phyloP scores from a whole-genome alignment of 2,797 vertebrate species.

The Steatocranus sp. region DNA sequence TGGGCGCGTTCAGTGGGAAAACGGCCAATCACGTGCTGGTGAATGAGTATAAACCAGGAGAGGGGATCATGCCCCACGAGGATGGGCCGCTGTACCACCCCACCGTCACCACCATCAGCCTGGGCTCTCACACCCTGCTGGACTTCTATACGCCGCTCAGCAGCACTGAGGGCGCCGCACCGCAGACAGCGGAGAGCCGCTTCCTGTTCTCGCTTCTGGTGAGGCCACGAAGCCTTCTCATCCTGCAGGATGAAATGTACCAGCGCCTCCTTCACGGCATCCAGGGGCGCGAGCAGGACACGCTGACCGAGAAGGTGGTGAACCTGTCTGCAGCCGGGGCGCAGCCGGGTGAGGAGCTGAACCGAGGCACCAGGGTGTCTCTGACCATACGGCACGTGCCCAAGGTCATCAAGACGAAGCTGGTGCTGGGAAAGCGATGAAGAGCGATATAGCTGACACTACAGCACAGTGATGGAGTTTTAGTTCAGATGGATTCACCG shows the following conservation, averaged over 20 bases:
- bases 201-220: conserved; percentile 79
- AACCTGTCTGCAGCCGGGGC: conserved; percentile 66
- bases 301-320: conserved; percentile 64
- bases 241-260: conserved; percentile 83
- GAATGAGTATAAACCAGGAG: conserved; percentile 86
- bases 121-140: conserved; percentile 86
- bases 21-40: conserved; percentile 87
- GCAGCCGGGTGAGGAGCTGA: conserved; percentile 58
- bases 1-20: conserved; percentile 81
- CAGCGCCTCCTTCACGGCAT: conserved; percentile 82
- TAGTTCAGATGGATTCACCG: neutral
- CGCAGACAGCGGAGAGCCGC: conserved; percentile 66
- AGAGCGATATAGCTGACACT: neutral
- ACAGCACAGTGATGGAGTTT: neutral
- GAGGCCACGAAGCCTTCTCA: conserved; percentile 80
- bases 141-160: conserved; percentile 83
- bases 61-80: conserved; percentile 92
- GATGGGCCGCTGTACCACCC: conserved; percentile 90
- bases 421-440: conserved; percentile 76
- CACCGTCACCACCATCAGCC: conserved; percentile 85
- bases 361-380: conserved; percentile 79
- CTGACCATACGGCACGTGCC: conserved; percentile 88
- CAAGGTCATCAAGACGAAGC: conserved; percentile 77
- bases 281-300: conserved; percentile 52
- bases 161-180: conserved; percentile 3